Evolutionary conservation across 2,113 vertebrate genomes (phyloP).

Genomic region (Microtus oregoni): DNA sequence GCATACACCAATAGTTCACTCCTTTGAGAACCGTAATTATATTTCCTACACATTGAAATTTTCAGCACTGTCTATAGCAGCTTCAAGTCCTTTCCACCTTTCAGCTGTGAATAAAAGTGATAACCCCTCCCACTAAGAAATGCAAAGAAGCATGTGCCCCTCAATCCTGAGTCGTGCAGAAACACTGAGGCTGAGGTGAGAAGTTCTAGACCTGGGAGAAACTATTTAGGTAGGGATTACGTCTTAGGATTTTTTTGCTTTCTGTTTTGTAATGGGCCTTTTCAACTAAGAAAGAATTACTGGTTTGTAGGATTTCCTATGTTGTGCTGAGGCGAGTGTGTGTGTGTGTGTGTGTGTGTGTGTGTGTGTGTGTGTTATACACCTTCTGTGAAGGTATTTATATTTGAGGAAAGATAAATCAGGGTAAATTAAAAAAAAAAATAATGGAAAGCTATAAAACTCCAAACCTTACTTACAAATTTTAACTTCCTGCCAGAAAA

Average conservation of each 20-base stretch:
- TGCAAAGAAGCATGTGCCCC: background rate
- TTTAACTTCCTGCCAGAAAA: background rate
- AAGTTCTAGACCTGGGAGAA: background rate
- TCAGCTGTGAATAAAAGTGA: constrained; percentile 64
- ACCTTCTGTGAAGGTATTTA: background rate
- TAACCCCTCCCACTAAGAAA: constrained; percentile 64
- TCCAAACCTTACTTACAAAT: background rate
- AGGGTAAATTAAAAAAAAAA: background rate
- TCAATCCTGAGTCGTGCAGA: constrained; percentile 2
- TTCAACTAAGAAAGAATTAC: constrained; percentile 31
- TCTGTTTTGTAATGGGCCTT: constrained; percentile 41
- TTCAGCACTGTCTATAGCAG: constrained; percentile 47
- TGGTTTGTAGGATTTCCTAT: background rate
- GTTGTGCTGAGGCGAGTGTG: background rate
- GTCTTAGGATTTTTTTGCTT: constrained; percentile 19
- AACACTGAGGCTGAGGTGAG: constrained; percentile 56
- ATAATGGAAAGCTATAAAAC: background rate
- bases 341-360: no score
- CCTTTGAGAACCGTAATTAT: constrained; percentile 30
- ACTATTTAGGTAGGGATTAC: constrained; percentile 11
- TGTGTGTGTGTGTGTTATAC: background rate
- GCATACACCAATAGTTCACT: background rate
- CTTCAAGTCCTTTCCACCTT: constrained; percentile 62
- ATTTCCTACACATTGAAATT: constrained; percentile 61
- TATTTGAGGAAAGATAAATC: constrained; percentile 7